Evolutionary conservation across 2,888 invertebrate species (phyloP).

Genomic region (Molorchus minor): DNA sequence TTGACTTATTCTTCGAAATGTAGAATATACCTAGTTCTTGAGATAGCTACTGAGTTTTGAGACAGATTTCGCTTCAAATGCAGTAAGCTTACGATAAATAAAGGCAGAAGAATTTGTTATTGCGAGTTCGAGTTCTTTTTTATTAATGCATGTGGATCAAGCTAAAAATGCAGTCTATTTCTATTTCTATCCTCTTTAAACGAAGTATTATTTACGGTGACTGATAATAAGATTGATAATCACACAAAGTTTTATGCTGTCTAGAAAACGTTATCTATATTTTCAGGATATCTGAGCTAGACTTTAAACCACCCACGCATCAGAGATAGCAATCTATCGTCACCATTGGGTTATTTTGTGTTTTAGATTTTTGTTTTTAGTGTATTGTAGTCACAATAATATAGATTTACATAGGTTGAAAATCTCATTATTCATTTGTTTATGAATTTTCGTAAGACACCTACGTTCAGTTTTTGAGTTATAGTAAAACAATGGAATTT

Average conservation of each 20-base stretch:
- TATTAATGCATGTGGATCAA: too few relatives aligned
- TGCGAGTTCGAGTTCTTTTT: too few relatives aligned
- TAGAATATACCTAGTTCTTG: too few relatives aligned
- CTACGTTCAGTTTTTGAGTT: background rate
- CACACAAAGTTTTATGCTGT: background rate
- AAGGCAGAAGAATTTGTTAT: too few relatives aligned
- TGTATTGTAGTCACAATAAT: background rate
- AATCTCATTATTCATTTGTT: background rate
- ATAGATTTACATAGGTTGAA: background rate
- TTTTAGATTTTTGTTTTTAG: conserved; percentile 1
- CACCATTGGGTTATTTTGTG: conserved; percentile 7
- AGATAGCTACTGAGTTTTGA: too few relatives aligned
- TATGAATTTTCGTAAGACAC: background rate
- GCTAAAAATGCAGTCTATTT: too few relatives aligned
- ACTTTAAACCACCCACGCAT: conserved; percentile 1
- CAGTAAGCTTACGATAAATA: too few relatives aligned
- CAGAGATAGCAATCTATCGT: background rate
- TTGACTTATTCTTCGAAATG: too few relatives aligned
- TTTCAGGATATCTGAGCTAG: conserved; percentile 2
- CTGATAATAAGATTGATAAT: background rate
- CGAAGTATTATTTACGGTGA: background rate
- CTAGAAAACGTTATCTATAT: background rate
- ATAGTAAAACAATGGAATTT: background rate
- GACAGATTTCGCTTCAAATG: too few relatives aligned
- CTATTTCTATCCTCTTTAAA: too few relatives aligned